phyloP scores from a whole-genome alignment of 2,113 vertebrate species.

The Plecturocebus donacophilus region DNA sequence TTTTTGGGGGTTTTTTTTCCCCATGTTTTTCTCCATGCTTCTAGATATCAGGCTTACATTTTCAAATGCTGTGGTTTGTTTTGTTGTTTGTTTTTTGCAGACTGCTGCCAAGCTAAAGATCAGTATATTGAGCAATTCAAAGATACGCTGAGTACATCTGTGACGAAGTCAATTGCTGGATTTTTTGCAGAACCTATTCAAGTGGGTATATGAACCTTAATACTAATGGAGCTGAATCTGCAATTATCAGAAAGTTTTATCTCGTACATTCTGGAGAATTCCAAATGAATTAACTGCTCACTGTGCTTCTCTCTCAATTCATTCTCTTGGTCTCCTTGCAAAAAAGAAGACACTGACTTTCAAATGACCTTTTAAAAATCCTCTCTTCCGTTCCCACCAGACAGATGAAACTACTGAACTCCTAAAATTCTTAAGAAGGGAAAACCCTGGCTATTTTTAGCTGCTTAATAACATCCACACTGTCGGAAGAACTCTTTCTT shows the following conservation, averaged over 20 bases:
- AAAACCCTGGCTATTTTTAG: neutral
- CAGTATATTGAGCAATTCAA: constrained; percentile 93
- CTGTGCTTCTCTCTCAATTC: neutral
- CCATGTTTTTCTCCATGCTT: neutral
- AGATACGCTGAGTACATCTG: constrained; percentile 90
- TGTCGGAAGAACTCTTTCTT: neutral
- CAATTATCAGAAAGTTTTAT: neutral
- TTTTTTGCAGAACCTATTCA: constrained; percentile 97
- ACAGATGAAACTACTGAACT: neutral
- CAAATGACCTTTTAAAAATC: neutral
- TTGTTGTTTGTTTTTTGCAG: constrained; percentile 80
- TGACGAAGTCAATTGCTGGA: constrained; percentile 90
- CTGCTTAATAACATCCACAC: neutral
- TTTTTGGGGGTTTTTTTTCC: neutral
- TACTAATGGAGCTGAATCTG: neutral
- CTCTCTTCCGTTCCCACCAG: neutral
- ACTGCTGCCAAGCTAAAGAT: constrained; percentile 91
- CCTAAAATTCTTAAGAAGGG: constrained; percentile 5
- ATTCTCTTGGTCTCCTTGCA: neutral
- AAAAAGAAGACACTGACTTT: neutral
- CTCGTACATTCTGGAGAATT: neutral
- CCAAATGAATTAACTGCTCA: neutral
- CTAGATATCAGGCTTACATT: neutral
- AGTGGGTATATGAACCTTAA: constrained; percentile 82
- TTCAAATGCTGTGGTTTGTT: neutral